These are phyloP conservation scores for Listronotus oregonensis DNA, from an alignment of 1,140 invertebrate species.

Conservation along the genomic window DNA sequence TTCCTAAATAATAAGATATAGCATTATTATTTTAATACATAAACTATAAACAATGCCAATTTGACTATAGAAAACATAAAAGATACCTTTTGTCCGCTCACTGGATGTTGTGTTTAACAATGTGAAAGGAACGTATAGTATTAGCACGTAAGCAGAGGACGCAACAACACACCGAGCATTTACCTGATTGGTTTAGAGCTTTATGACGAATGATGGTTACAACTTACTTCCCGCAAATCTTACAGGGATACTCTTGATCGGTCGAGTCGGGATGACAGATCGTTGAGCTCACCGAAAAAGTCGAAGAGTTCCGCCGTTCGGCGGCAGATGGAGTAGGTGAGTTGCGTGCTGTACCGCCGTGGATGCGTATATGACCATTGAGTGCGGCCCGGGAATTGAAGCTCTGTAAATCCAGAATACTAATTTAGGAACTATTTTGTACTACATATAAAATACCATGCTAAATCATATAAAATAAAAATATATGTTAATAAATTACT, in stretches of 20 bases:
- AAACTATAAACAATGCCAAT: constrained; percentile 15
- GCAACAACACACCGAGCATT: constrained; percentile 54
- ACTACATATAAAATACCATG: too few species aligned
- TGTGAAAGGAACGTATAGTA: constrained; percentile 43
- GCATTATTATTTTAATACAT: too few species aligned
- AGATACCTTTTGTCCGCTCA: constrained; percentile 53
- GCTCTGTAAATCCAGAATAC: constrained; percentile 63
- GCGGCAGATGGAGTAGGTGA: constrained; percentile 62
- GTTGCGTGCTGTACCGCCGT: constrained; percentile 60
- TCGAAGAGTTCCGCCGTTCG: constrained; percentile 42
- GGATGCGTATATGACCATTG: constrained; percentile 76
- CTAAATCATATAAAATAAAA: too few species aligned
- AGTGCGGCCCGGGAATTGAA: constrained; percentile 80
- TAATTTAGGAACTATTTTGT: background rate
- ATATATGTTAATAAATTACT: too few species aligned
- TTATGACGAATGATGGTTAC: constrained; percentile 56
- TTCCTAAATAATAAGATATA: too few species aligned
- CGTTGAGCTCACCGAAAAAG: constrained; percentile 36
- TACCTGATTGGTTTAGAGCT: constrained; percentile 50
- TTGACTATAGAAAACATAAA: constrained; percentile 29
- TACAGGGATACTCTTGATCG: constrained; percentile 81
- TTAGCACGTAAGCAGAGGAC: constrained; percentile 54
- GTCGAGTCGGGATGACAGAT: constrained; percentile 50
- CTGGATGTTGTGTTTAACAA: constrained; percentile 49
- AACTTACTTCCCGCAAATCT: constrained; percentile 98